These are phyloP conservation scores for Drosophila sproati DNA, from an alignment of 1,140 invertebrate genomes.

Conservation along the genomic window DNA sequence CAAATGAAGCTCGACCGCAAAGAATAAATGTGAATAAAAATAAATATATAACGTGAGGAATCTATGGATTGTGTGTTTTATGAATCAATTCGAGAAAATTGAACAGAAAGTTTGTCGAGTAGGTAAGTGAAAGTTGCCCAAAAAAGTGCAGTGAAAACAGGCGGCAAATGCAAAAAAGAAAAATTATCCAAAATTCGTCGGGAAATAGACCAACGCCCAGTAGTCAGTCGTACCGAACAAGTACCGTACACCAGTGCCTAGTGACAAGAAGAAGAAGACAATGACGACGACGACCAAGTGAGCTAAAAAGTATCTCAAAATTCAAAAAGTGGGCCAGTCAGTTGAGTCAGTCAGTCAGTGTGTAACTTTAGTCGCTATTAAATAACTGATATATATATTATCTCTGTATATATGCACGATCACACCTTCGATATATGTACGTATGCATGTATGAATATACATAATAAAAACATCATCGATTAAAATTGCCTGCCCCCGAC, in stretches of 20 bases:
- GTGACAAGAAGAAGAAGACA: conserved; percentile 33
- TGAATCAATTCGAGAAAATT: conserved; percentile 73
- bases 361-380: conserved; percentile 31
- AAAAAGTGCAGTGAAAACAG: conserved; percentile 51
- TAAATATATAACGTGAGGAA: conserved; percentile 68
- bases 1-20: conserved; percentile 76
- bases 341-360: conserved; percentile 16
- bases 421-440: conserved; percentile 3
- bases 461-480: conserved; percentile 79
- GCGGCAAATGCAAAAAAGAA: conserved; percentile 44
- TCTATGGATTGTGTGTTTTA: conserved; percentile 73
- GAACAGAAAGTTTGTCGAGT: conserved; percentile 71
- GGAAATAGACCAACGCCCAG: conserved; percentile 75
- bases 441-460: conserved; percentile 20
- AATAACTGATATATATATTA: conserved; percentile 45
- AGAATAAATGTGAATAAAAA: conserved; percentile 62
- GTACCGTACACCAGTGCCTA: conserved; percentile 29
- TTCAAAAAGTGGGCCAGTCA: conserved; percentile 61
- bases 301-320: conserved; percentile 68
- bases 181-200: conserved; percentile 1
- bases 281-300: conserved; percentile 23
- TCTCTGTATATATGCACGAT: conserved; percentile 29
- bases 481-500: conserved; percentile 72
- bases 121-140: conserved; percentile 66
- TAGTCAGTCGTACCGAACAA: conserved; percentile 24